Conservation (phyloP, 1,140 invertebrate genomes). For the Aporrectodea caliginosa region DNA sequence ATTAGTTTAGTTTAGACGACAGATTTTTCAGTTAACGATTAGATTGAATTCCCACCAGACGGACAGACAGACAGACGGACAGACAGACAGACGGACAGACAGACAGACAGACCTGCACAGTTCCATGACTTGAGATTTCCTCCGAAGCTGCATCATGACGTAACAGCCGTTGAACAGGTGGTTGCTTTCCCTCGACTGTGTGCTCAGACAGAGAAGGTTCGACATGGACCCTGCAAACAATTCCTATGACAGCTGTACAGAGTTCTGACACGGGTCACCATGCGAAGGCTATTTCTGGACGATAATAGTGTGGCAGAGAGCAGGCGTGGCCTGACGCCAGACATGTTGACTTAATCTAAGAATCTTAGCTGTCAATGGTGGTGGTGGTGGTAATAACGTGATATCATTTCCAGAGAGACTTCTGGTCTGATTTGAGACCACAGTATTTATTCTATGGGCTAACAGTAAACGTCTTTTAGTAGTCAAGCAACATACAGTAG, state of each 20-base stretch:
- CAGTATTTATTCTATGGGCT: no score
- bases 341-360: neutral
- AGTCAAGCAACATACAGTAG: no score
- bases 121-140: conserved; percentile 15
- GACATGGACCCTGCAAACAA: neutral
- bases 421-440: neutral
- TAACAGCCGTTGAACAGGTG: conserved; percentile 24
- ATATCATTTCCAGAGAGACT: neutral
- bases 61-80: no score
- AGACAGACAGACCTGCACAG: neutral
- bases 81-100: no score
- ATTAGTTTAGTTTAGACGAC: no score
- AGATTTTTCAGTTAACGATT: no score
- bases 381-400: neutral
- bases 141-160: conserved; percentile 15
- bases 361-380: no score
- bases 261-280: neutral
- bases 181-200: conserved; percentile 11
- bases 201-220: conserved; percentile 6
- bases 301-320: neutral
- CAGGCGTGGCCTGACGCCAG: neutral
- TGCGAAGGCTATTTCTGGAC: neutral
- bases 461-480: no score
- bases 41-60: no score
- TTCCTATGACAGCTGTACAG: no score